phyloP scores from a whole-genome alignment of 2,888 invertebrate genomes.

The Steinernema carpocapsae region DNA sequence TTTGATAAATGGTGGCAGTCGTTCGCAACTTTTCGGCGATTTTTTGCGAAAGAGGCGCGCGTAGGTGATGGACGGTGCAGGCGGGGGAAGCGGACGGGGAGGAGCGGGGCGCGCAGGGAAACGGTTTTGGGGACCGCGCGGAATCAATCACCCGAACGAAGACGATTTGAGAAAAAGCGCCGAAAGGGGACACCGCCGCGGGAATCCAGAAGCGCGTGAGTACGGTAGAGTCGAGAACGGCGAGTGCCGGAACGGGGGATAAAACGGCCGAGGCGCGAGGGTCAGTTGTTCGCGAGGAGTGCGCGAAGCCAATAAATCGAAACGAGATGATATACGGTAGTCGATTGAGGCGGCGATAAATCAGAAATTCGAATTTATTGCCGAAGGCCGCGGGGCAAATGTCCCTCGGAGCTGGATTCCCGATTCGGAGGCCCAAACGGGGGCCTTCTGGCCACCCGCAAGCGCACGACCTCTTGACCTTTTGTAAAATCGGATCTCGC shows the following conservation, averaged over 20 bases:
- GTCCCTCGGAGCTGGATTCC: background rate
- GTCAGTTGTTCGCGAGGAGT: slow-evolving; percentile 23
- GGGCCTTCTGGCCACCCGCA: slow-evolving; percentile 18
- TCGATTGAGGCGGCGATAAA: slow-evolving; percentile 31
- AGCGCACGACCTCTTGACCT: slow-evolving; percentile 21
- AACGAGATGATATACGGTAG: slow-evolving; percentile 27
- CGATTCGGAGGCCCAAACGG: slow-evolving; percentile 1
- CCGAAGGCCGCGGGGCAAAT: slow-evolving; percentile 4
- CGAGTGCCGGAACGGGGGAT: slow-evolving; percentile 20
- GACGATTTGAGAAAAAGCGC: slow-evolving; percentile 31
- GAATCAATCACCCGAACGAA: slow-evolving; percentile 24
- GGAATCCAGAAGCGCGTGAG: background rate
- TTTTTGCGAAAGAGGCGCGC: slow-evolving; percentile 32
- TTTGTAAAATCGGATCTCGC: slow-evolving; percentile 10
- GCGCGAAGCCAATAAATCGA: slow-evolving; percentile 33
- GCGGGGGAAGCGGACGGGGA: slow-evolving; percentile 12
- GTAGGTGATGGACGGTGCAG: slow-evolving; percentile 27
- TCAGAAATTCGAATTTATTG: slow-evolving; percentile 32
- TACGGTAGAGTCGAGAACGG: slow-evolving; percentile 7
- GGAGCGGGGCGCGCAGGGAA: slow-evolving; percentile 16
- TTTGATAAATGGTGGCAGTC: background rate
- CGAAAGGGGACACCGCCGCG: slow-evolving; percentile 2
- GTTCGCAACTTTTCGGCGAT: slow-evolving; percentile 34
- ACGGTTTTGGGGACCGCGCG: slow-evolving; percentile 1
- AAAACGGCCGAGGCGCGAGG: background rate